These are phyloP conservation scores for Chelonus formosanus DNA, from an alignment of 2,888 invertebrate species.

Conservation along the genomic window DNA sequence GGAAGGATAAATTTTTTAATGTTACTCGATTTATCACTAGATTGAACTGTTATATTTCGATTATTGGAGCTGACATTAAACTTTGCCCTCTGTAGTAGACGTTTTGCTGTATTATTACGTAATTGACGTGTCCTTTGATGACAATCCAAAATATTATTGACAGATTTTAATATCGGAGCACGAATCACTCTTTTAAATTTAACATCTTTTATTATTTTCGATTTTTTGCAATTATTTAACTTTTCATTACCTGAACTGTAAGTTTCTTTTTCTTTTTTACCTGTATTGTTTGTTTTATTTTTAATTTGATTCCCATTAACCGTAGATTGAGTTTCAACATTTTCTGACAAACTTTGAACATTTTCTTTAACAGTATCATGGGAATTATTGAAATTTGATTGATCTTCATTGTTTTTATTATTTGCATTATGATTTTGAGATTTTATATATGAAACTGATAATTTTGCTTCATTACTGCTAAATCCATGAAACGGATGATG, in stretches of 20 bases:
- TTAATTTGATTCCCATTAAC: slow-evolving; percentile 11
- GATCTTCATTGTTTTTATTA: slow-evolving; percentile 37
- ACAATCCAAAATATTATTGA: slow-evolving; percentile 59
- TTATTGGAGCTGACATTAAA: slow-evolving; percentile 44
- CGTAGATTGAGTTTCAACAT: not conserved
- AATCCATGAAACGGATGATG: slow-evolving; percentile 63
- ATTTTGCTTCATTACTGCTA: slow-evolving; percentile 59
- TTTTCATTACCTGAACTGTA: slow-evolving; percentile 33
- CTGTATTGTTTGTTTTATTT: slow-evolving; percentile 32
- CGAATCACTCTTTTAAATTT: slow-evolving; percentile 51
- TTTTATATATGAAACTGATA: slow-evolving; percentile 55
- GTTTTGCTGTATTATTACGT: slow-evolving; percentile 59
- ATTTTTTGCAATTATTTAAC: slow-evolving; percentile 32
- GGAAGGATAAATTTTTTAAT: slow-evolving; percentile 79
- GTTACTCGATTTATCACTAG: slow-evolving; percentile 56
- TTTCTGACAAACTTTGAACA: slow-evolving; percentile 1
- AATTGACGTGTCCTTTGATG: slow-evolving; percentile 59
- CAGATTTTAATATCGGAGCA: slow-evolving; percentile 57
- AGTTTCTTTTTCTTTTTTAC: slow-evolving; percentile 32
- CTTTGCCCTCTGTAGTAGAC: slow-evolving; percentile 59
- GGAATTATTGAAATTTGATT: slow-evolving; percentile 29
- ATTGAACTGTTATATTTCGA: slow-evolving; percentile 47
- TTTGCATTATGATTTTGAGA: slow-evolving; percentile 54
- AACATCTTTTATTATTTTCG: slow-evolving; percentile 46
- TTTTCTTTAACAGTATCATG: slow-evolving; percentile 24